These are phyloP conservation scores for Agrochola circellaris DNA, from an alignment of 2,888 invertebrate genomes.

Conservation along the genomic window DNA sequence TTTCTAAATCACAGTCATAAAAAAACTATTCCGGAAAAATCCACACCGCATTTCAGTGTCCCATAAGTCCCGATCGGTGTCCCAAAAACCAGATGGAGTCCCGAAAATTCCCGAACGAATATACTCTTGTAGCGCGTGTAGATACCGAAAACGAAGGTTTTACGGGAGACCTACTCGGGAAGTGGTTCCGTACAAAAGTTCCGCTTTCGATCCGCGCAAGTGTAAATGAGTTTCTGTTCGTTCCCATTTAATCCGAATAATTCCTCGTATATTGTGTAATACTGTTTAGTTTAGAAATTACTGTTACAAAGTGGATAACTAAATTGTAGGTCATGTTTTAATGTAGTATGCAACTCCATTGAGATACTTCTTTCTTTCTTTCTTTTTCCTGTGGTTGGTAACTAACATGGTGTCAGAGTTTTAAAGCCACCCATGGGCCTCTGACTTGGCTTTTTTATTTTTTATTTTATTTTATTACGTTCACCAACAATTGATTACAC, in stretches of 20 bases:
- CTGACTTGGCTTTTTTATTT: too few species aligned
- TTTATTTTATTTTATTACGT: too few species aligned
- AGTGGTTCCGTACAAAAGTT: conserved; percentile 38
- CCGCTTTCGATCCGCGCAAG: conserved; percentile 40
- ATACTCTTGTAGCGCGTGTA: conserved; percentile 14
- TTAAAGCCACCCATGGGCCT: too few species aligned
- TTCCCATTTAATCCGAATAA: conserved; percentile 30
- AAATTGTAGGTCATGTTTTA: conserved; percentile 3
- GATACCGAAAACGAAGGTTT: not conserved
- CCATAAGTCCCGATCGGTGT: not conserved
- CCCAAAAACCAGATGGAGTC: not conserved
- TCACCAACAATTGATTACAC: too few species aligned
- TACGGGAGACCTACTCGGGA: conserved; percentile 28
- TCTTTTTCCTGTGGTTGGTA: too few species aligned
- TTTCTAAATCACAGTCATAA: not conserved
- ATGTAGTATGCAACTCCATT: too few species aligned
- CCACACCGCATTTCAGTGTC: not conserved
- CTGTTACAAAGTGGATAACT: not conserved
- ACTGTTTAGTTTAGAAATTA: conserved; percentile 11
- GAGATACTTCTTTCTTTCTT: too few species aligned
- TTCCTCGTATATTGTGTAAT: conserved; percentile 1
- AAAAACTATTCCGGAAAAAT: not conserved
- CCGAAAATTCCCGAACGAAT: not conserved
- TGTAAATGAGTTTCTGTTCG: conserved; percentile 50
- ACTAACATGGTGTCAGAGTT: too few species aligned